Evolutionary conservation across 2,113 vertebrate genomes (phyloP).

Genomic region (Herpetotheres cachinnans): DNA sequence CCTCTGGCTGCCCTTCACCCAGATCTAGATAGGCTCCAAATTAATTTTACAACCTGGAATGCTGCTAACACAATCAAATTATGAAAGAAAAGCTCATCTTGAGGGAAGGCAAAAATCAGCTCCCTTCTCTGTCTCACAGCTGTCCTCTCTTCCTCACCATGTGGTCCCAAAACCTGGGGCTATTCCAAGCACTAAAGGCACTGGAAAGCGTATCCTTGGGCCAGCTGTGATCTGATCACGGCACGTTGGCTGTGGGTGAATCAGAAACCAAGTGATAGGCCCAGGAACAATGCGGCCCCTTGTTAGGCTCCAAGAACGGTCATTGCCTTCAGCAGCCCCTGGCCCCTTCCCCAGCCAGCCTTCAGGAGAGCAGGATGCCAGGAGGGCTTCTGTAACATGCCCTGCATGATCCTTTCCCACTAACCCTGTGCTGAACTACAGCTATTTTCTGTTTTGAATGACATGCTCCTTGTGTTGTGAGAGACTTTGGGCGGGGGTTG

Average conservation of each 20-base stretch:
- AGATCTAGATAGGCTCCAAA: constrained; percentile 36
- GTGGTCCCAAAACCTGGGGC: constrained; percentile 76
- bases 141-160: constrained; percentile 64
- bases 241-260: constrained; percentile 56
- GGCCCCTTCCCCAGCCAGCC: neutral
- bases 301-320: constrained; percentile 46
- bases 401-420: neutral
- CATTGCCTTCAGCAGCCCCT: neutral
- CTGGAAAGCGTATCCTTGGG: constrained; percentile 75
- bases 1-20: neutral
- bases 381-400: neutral
- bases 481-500: neutral
- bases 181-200: constrained; percentile 73
- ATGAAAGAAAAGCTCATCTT: constrained; percentile 60
- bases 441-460: neutral
- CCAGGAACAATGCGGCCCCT: constrained; percentile 69
- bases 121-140: constrained; percentile 52
- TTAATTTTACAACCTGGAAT: constrained; percentile 46
- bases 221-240: constrained; percentile 77
- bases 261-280: constrained; percentile 68
- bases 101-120: constrained; percentile 61
- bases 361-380: neutral
- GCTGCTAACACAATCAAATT: constrained; percentile 61
- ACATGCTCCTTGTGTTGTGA: neutral
- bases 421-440: neutral